Evolutionary conservation across 2,888 invertebrate species (phyloP), one percentile per base, ranked within the genome.

Genomic region (Julus scanicus): DNA sequence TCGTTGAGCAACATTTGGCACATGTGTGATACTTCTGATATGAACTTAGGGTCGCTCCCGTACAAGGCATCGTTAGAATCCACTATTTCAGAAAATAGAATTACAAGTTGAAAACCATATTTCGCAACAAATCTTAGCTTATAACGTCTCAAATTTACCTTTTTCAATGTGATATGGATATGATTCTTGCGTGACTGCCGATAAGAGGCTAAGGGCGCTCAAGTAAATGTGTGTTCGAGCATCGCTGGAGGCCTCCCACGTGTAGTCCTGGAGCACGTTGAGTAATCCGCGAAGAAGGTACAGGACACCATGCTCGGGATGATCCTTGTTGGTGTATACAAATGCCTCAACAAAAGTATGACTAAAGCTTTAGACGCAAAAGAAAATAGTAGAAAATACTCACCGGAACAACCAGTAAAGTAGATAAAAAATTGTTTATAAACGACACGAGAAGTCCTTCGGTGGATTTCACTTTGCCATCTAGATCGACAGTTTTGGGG

Each of bases 1-100:
- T 97, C 96, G 90, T 96, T 95, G 63, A 97, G 93, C 88, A 98
- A 93, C 90, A 95, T 94, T 0, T 95, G 94, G 89, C 95, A 95
- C 91, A 97, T 95, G 91, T 94, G 95, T 91, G 96, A 95, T 1
- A 98, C 94, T 92, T 97, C 96, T 2, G 93, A 93, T 87, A 98
- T 93, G 92, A 97, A 98, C 92, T 97, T 97, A 17, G 95, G 94
- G 93, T 98, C 98, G 15, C 95, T 95, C 9, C 98, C 98, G 91
- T 98, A 99, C 80, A 99, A 93, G 89, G 95, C 94, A 92, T 99
- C 98, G 92, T 99, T 99, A 3, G 98, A 97, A 91, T 98, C 95
- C 89, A 98, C 97, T 94, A 95, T 90, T 91, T 89, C 5, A 89
- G 86, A 87, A 89, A 71, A 15, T 15, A 84, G 40, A 37, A 40